phyloP scores from a whole-genome alignment of 2,113 vertebrate genomes.

The Andinoacara biseriatus region DNA sequence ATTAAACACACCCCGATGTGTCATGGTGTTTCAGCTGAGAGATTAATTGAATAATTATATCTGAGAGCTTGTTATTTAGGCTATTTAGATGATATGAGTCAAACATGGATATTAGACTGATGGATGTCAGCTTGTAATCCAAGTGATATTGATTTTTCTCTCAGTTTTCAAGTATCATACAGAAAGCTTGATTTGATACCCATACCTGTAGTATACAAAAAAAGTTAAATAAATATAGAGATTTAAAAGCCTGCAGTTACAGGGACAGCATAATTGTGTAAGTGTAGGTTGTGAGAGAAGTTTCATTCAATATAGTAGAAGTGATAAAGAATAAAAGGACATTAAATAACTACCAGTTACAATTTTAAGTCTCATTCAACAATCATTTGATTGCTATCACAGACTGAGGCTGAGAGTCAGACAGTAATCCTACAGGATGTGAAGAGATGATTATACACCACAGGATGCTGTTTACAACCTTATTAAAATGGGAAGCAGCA shows the following conservation, averaged over 20 bases:
- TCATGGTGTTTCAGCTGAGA: neutral
- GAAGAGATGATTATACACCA: slow-evolving; percentile 34
- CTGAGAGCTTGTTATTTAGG: neutral
- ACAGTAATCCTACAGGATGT: slow-evolving; percentile 38
- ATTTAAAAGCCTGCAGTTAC: neutral
- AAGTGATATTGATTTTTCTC: no score
- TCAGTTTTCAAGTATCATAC: no score
- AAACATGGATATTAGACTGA: neutral
- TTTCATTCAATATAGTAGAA: neutral
- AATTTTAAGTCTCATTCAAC: neutral
- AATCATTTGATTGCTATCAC: slow-evolving; percentile 20
- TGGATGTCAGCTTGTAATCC: neutral
- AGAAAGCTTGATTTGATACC: no score
- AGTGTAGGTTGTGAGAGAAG: neutral
- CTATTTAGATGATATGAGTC: neutral
- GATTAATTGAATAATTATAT: slow-evolving; percentile 2
- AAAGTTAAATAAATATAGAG: neutral
- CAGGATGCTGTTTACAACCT: slow-evolving; percentile 34
- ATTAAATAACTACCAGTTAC: neutral
- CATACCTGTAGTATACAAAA: neutral
- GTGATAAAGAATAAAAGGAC: neutral
- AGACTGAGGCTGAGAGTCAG: slow-evolving; percentile 3
- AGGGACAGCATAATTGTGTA: neutral
- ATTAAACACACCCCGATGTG: neutral
- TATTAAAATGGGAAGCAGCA: slow-evolving; percentile 52